Evolutionary conservation across 2,113 vertebrate species (phyloP).

Genomic region (Hippoglossus stenolepis): DNA sequence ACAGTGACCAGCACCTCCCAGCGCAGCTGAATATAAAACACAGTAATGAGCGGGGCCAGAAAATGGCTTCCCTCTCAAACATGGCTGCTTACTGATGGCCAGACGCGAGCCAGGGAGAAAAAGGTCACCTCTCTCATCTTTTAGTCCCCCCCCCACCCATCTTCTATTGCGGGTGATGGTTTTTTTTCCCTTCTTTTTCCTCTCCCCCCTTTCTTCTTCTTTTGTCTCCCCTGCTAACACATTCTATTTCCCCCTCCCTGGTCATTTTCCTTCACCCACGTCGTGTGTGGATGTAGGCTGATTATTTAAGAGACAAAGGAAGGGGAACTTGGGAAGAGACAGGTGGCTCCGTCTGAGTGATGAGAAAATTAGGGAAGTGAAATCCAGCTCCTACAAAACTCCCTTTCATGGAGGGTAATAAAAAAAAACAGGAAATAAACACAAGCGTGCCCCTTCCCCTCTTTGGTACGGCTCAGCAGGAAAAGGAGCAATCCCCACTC

Average conservation of each 20-base stretch:
- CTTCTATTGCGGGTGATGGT: conserved; percentile 27
- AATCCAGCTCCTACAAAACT: conserved; percentile 70
- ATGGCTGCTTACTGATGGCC: conserved; percentile 78
- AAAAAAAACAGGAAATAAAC: conserved; percentile 71
- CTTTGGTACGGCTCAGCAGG: conserved; percentile 72
- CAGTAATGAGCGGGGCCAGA: conserved; percentile 79
- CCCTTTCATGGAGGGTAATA: conserved; percentile 67
- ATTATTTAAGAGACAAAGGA: conserved; percentile 84
- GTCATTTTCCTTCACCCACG: conserved; percentile 68
- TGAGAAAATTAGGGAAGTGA: conserved; percentile 82
- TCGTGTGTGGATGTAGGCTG: conserved; percentile 71
- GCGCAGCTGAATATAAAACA: conserved; percentile 80
- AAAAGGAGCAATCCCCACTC: conserved; percentile 55
- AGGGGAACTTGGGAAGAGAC: conserved; percentile 76
- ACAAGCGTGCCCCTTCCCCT: conserved; percentile 63
- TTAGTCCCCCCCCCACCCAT: conserved; percentile 39
- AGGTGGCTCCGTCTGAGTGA: conserved; percentile 81
- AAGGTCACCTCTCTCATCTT: conserved; percentile 79
- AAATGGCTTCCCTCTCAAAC: conserved; percentile 83
- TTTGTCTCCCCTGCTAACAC: conserved; percentile 46
- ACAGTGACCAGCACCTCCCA: conserved; percentile 75
- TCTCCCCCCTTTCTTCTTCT: conserved; percentile 39
- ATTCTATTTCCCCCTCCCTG: conserved; percentile 67
- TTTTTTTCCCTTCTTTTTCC: background rate
- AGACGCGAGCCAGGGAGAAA: conserved; percentile 65